Percentiles rank a stretch among this genome's conserved stretches.
Conservation (phyloP, 2,888 invertebrate species). For the Kuschelorhynchus macadamiae region DNA sequence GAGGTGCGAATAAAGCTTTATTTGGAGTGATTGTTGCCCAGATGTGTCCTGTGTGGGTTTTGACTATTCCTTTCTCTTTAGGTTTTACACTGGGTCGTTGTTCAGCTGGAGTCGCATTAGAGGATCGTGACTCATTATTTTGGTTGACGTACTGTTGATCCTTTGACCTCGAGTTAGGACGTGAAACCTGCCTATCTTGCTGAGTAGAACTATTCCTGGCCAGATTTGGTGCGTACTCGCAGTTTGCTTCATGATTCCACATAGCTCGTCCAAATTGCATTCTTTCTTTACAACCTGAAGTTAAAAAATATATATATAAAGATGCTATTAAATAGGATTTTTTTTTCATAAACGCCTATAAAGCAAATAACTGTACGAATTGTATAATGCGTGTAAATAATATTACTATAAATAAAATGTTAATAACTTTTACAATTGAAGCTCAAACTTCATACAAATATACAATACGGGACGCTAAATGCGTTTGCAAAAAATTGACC, state of each 20-base stretch:
- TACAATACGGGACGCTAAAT: no score
- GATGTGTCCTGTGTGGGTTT: conserved; percentile 63
- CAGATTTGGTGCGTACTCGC: conserved; percentile 46
- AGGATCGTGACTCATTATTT: background rate
- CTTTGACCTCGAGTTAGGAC: background rate
- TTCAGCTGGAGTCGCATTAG: background rate
- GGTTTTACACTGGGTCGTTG: conserved; percentile 9
- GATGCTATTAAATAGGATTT: no score
- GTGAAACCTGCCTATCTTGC: background rate
- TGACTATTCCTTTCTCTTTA: conserved; percentile 61
- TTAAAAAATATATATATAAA: conserved; percentile 6
- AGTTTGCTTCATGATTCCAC: conserved; percentile 62
- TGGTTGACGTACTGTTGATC: background rate
- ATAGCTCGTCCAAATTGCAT: conserved; percentile 59
- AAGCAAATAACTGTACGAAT: no score
- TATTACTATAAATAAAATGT: no score
- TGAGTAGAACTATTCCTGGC: background rate
- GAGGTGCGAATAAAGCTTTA: conserved; percentile 56
- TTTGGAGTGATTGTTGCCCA: conserved; percentile 54
- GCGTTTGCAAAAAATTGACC: no score
- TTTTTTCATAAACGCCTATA: no score
- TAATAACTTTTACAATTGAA: no score
- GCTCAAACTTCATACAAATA: no score
- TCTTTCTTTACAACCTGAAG: conserved; percentile 55
- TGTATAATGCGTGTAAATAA: no score